A percentile compares a stretch with the other conserved stretches of the same genome.
Evolutionary conservation across 1,140 invertebrate genomes (phyloP).

Genomic region (Carposina sasakii): DNA sequence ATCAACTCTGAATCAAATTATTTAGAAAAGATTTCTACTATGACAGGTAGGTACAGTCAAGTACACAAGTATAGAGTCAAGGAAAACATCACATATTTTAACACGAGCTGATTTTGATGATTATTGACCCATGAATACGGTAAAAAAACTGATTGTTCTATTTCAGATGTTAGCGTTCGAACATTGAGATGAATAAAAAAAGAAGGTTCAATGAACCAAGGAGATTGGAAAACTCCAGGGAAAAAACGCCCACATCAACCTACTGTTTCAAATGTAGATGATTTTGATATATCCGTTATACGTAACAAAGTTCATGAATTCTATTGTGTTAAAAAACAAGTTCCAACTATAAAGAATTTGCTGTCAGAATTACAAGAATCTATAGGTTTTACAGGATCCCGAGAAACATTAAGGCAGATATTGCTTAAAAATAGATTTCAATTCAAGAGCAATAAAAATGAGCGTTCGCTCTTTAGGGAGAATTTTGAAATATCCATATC

Average conservation of each 20-base stretch:
- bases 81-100: neutral
- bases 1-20: neutral
- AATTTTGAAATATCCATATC: slow-evolving; percentile 4
- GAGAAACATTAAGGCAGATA: slow-evolving; percentile 2
- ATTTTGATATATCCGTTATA: slow-evolving; percentile 1
- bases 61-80: neutral
- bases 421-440: slow-evolving; percentile 3
- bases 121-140: neutral
- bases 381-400: slow-evolving; percentile 2
- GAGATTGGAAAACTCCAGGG: slow-evolving; percentile 1
- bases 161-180: neutral
- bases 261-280: slow-evolving; percentile 11
- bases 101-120: neutral
- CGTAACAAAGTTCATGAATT: slow-evolving; percentile 10
- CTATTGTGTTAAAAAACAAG: slow-evolving; percentile 11
- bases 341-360: slow-evolving; percentile 2
- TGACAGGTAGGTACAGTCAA: neutral
- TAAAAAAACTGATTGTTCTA: neutral
- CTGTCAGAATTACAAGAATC: slow-evolving; percentile 2
- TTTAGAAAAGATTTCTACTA: neutral
- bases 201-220: slow-evolving; percentile 1
- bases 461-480: neutral
- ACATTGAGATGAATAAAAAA: slow-evolving; percentile 6
- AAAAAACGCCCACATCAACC: slow-evolving; percentile 4
- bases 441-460: slow-evolving; percentile 7